Evolutionary conservation across 2,113 vertebrate genomes (phyloP).

Genomic region (Nerophis lumbriciformis): DNA sequence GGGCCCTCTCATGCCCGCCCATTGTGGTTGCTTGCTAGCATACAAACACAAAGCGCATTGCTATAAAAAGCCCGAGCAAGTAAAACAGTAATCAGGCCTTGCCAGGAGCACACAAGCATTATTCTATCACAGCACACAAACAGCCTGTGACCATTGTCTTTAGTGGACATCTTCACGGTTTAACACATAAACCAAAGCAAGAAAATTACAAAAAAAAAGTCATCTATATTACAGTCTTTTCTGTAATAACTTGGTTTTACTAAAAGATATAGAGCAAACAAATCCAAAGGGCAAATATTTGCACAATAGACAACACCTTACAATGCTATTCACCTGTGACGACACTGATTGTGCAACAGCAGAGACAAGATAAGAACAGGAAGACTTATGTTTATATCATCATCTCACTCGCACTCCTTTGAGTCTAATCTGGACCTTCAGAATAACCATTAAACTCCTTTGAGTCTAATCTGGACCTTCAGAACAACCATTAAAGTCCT

Average conservation of each 20-base stretch:
- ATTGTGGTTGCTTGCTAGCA: slow-evolving; percentile 14
- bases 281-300: background rate
- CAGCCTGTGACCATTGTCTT: slow-evolving; percentile 50
- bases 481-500: slow-evolving; percentile 24
- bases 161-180: slow-evolving; percentile 26
- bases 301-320: background rate
- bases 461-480: slow-evolving; percentile 2
- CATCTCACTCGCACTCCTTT: background rate
- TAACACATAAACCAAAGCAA: slow-evolving; percentile 24
- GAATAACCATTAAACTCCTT: slow-evolving; percentile 23
- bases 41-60: slow-evolving; percentile 23
- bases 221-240: too few relatives aligned
- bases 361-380: slow-evolving; percentile 7
- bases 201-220: too few relatives aligned
- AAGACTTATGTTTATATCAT: slow-evolving; percentile 2
- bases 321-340: too few relatives aligned
- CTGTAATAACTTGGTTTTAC: too few relatives aligned
- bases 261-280: too few relatives aligned
- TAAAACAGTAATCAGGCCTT: slow-evolving; percentile 52
- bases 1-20: slow-evolving; percentile 5
- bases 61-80: slow-evolving; percentile 53
- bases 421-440: slow-evolving; percentile 1
- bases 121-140: slow-evolving; percentile 50
- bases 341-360: background rate
- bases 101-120: slow-evolving; percentile 36